Percentiles rank a stretch among this genome's conserved stretches.
These are phyloP conservation scores for Halictus rubicundus DNA, from an alignment of 1,140 invertebrate species.

Conservation along the genomic window DNA sequence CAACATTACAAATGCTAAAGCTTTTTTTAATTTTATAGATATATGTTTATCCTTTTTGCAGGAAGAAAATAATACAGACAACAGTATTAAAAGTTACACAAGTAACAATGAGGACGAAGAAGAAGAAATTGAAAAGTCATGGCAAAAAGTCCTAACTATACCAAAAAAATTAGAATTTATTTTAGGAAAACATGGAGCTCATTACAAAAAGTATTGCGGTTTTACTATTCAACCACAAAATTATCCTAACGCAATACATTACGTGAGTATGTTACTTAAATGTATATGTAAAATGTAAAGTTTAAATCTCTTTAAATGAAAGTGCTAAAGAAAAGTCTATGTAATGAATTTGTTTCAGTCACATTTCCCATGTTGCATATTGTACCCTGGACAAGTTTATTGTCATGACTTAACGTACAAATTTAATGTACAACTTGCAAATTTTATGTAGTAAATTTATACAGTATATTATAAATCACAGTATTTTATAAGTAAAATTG, in stretches of 20 bases:
- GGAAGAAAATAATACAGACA: background rate
- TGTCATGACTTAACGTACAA: conserved; percentile 82
- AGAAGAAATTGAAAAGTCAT: conserved; percentile 35
- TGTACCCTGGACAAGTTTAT: conserved; percentile 88
- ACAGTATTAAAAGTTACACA: background rate
- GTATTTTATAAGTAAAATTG: too few relatives aligned
- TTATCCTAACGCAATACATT: conserved; percentile 93
- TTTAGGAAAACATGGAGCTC: conserved; percentile 85
- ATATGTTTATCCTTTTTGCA: conserved; percentile 1
- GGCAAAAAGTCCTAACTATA: conserved; percentile 16
- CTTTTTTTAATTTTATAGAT: background rate
- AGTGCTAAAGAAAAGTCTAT: background rate
- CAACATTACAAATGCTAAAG: background rate
- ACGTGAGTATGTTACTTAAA: conserved; percentile 79
- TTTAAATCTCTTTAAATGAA: background rate
- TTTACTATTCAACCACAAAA: conserved; percentile 95
- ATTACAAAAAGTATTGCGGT: conserved; percentile 88
- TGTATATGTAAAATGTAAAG: background rate
- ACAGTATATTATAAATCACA: background rate
- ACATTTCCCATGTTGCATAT: conserved; percentile 86
- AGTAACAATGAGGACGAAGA: conserved; percentile 26
- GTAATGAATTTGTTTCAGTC: conserved; percentile 78
- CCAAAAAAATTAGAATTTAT: conserved; percentile 68
- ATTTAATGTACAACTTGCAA: conserved; percentile 78
- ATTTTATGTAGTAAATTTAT: conserved; percentile 58